A percentile compares a stretch with the other conserved stretches of the same genome.
Evolutionary conservation across 1,140 invertebrate genomes (phyloP).

Genomic region (Carposina sasakii): DNA sequence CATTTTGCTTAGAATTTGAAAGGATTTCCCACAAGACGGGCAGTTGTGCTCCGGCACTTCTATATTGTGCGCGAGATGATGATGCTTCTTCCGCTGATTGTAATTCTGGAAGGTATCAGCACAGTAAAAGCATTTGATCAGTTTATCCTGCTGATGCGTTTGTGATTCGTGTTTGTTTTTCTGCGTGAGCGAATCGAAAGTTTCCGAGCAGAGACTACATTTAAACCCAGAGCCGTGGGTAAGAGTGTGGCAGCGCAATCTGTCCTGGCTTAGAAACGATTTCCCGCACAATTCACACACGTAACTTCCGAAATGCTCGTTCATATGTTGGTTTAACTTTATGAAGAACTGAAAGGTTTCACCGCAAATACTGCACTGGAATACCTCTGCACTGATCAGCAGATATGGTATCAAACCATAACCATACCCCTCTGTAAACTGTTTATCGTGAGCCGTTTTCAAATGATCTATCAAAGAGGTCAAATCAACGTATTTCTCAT

Average conservation of each 20-base stretch:
- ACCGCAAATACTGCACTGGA: slow-evolving; percentile 54
- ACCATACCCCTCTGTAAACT: slow-evolving; percentile 27
- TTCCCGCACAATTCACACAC: slow-evolving; percentile 87
- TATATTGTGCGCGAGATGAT: slow-evolving; percentile 34
- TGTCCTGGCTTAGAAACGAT: slow-evolving; percentile 70
- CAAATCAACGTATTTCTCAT: slow-evolving; percentile 24
- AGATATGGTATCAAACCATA: slow-evolving; percentile 54
- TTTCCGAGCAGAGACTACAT: slow-evolving; percentile 38
- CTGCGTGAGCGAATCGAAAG: slow-evolving; percentile 43
- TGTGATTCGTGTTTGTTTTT: slow-evolving; percentile 41
- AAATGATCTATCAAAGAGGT: slow-evolving; percentile 37
- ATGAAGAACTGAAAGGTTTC: slow-evolving; percentile 61
- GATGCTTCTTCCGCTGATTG: slow-evolving; percentile 42
- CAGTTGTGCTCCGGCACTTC: slow-evolving; percentile 38
- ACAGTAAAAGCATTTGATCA: slow-evolving; percentile 50
- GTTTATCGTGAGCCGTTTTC: slow-evolving; percentile 29
- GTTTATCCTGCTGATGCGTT: slow-evolving; percentile 37
- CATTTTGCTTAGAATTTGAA: slow-evolving; percentile 55
- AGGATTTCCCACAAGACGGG: slow-evolving; percentile 47
- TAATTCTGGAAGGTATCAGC: slow-evolving; percentile 48
- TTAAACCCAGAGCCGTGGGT: slow-evolving; percentile 40
- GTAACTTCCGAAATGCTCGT: slow-evolving; percentile 71
- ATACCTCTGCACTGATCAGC: slow-evolving; percentile 38
- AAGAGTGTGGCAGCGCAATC: slow-evolving; percentile 42
- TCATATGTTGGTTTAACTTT: slow-evolving; percentile 66